phyloP scores from a whole-genome alignment of 1,140 invertebrate genomes.

The Belonocnema kinseyi region DNA sequence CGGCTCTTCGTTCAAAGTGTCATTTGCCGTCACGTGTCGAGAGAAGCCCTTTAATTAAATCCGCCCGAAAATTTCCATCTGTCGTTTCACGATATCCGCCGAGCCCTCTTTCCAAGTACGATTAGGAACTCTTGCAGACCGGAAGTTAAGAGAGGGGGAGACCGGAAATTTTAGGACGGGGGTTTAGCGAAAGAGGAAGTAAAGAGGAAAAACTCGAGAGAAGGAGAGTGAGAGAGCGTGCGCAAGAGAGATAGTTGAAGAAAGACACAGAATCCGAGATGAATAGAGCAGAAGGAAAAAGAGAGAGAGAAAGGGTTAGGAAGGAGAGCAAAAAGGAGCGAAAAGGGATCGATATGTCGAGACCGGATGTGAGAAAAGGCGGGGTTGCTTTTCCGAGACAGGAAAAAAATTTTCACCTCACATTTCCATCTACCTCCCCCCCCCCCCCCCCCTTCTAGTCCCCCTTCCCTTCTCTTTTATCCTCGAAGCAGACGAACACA shows the following conservation, averaged over 20 bases:
- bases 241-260: neutral
- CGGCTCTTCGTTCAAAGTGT: constrained; percentile 4
- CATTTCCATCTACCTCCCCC: neutral
- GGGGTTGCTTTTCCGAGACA: neutral
- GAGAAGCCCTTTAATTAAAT: constrained; percentile 15
- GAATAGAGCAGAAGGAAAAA: neutral
- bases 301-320: neutral
- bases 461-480: neutral
- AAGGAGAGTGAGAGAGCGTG: neutral
- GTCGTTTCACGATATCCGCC: neutral
- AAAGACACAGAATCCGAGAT: neutral
- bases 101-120: neutral
- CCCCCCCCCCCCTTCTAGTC: neutral
- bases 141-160: neutral
- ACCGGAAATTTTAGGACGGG: neutral
- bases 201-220: neutral
- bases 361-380: constrained; percentile 4
- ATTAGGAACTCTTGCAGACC: constrained; percentile 7
- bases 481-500: neutral
- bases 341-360: constrained; percentile 24
- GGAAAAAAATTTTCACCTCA: constrained; percentile 24
- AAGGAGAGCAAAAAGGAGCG: neutral
- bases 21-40: constrained; percentile 25
- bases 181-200: constrained; percentile 3
- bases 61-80: constrained; percentile 11